Evolutionary conservation across 2,888 invertebrate genomes (phyloP).

Genomic region (Nephrotoma guestfalica): DNA sequence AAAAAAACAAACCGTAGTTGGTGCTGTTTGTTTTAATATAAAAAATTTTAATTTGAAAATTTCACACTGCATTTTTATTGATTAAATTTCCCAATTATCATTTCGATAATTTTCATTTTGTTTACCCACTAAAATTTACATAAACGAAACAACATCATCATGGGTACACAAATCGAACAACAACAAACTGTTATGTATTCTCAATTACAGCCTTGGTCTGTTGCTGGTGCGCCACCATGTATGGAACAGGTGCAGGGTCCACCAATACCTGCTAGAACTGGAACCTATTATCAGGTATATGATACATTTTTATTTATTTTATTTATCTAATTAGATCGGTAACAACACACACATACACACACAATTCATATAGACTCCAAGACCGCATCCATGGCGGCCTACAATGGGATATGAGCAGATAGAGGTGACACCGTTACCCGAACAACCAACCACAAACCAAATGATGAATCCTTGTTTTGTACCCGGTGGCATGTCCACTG

Average conservation of each 20-base stretch:
- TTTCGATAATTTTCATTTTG: not conserved
- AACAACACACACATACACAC: slow-evolving; percentile 30
- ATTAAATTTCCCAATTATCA: not conserved
- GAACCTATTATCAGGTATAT: slow-evolving; percentile 43
- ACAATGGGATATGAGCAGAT: slow-evolving; percentile 64
- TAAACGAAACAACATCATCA: not conserved
- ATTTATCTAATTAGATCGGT: not conserved
- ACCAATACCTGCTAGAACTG: slow-evolving; percentile 46
- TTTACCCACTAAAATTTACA: not conserved
- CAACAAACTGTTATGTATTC: slow-evolving; percentile 26
- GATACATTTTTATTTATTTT: not conserved
- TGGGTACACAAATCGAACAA: slow-evolving; percentile 16
- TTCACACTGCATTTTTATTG: not conserved
- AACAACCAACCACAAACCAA: slow-evolving; percentile 58
- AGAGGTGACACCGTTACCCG: slow-evolving; percentile 52
- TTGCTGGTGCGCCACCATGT: slow-evolving; percentile 42
- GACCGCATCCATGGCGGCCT: slow-evolving; percentile 66
- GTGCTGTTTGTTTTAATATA: not conserved
- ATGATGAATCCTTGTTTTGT: slow-evolving; percentile 54
- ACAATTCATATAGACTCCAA: slow-evolving; percentile 38
- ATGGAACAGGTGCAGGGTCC: slow-evolving; percentile 51
- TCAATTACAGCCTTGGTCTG: slow-evolving; percentile 68
- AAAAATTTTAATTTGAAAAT: not conserved
- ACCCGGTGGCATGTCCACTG: slow-evolving; percentile 55
- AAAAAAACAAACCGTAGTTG: not conserved